Evolutionary conservation across 2,888 invertebrate species (phyloP).

Genomic region (Cataglyphis rosenhaueri): DNA sequence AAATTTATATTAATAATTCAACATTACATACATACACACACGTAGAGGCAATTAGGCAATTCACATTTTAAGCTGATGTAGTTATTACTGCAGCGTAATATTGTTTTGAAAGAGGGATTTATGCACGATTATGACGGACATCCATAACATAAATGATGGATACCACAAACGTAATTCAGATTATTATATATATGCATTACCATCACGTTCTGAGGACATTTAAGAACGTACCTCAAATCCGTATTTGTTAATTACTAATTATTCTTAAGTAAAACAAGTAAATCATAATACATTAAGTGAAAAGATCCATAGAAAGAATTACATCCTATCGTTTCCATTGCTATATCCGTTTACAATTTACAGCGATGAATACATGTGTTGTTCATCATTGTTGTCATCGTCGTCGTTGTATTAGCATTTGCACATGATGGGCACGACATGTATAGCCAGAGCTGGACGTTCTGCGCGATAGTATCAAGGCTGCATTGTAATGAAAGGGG

Average conservation of each 20-base stretch:
- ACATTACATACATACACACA: constrained; percentile 20
- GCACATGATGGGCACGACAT: constrained; percentile 57
- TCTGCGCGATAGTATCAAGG: constrained; percentile 76
- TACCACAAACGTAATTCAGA: constrained; percentile 28
- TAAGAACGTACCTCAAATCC: constrained; percentile 17
- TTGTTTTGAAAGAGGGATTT: constrained; percentile 55
- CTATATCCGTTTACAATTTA: constrained; percentile 27
- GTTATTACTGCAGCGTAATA: constrained; percentile 52
- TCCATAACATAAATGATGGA: constrained; percentile 51
- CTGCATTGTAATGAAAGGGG: constrained; percentile 75
- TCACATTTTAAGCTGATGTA: constrained; percentile 51
- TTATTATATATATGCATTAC: constrained; percentile 33
- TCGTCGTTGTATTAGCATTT: constrained; percentile 62
- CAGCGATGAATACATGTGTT: constrained; percentile 40
- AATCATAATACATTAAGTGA: constrained; percentile 26
- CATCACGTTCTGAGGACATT: constrained; percentile 27
- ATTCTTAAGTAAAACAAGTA: constrained; percentile 23
- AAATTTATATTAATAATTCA: constrained; percentile 49
- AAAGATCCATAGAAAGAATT: constrained; percentile 28
- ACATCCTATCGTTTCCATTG: not conserved
- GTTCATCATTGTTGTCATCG: constrained; percentile 13
- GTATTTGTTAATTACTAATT: constrained; percentile 34
- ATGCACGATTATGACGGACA: constrained; percentile 46
- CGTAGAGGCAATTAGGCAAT: constrained; percentile 44
- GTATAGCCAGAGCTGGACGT: constrained; percentile 60